Conservation (phyloP, 2,113 vertebrate genomes). For the Xerus inauris region DNA sequence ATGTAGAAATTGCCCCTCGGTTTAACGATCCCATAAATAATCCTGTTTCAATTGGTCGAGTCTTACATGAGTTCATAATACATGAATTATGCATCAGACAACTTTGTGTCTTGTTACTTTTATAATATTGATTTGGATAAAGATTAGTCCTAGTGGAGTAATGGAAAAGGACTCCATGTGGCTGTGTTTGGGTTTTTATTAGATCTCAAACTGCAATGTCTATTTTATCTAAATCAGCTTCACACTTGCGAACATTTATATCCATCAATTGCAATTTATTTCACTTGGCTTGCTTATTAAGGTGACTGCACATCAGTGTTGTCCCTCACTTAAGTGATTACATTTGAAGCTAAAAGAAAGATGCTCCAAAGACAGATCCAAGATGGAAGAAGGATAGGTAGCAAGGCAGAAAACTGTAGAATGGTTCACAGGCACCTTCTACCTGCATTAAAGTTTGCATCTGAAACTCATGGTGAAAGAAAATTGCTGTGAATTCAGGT, state of each 20-base stretch:
- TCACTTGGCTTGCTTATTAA: constrained; percentile 28
- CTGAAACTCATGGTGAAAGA: neutral
- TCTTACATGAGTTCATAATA: constrained; percentile 57
- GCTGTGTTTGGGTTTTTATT: constrained; percentile 29
- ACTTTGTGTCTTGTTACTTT: constrained; percentile 63
- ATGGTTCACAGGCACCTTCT: neutral
- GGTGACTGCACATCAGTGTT: neutral
- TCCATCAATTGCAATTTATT: constrained; percentile 43
- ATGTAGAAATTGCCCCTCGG: constrained; percentile 33
- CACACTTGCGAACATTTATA: neutral
- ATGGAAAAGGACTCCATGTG: neutral
- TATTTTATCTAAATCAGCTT: constrained; percentile 45
- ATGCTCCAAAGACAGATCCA: neutral
- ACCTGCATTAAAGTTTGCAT: neutral
- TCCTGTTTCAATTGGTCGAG: constrained; percentile 53
- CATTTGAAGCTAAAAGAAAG: neutral
- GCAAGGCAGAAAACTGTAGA: neutral
- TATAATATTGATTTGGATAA: constrained; percentile 60
- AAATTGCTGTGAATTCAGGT: neutral
- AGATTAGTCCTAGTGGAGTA: neutral
- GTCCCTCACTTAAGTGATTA: neutral
- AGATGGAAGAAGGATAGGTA: neutral
- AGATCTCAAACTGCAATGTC: neutral
- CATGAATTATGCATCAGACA: constrained; percentile 63
- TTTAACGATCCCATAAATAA: constrained; percentile 70